Evolutionary conservation across 2,888 invertebrate species (phyloP).

Genomic region (Drosophila mettleri): DNA sequence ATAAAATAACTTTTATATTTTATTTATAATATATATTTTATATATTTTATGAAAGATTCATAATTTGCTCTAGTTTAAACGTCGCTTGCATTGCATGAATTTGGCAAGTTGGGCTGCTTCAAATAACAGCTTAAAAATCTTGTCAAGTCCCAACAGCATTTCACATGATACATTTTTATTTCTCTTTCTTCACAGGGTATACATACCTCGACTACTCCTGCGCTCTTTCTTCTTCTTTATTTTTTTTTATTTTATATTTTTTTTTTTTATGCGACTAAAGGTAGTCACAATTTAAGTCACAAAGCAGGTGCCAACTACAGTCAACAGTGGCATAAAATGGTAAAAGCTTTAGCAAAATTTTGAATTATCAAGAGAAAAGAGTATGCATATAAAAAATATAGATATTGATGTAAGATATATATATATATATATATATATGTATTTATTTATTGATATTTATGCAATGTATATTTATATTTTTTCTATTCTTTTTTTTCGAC

Average conservation of each 20-base stretch:
- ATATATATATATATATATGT: not conserved
- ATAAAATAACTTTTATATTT: too few relatives aligned
- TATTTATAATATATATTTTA: too few relatives aligned
- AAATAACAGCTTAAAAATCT: not conserved
- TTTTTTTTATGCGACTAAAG: constrained; percentile 2
- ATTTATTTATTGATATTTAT: too few relatives aligned
- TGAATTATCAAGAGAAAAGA: too few relatives aligned
- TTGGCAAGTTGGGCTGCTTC: too few relatives aligned
- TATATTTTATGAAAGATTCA: too few relatives aligned
- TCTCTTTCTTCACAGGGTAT: not conserved
- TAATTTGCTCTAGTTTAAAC: too few relatives aligned
- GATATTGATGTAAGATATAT: not conserved
- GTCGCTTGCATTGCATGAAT: too few relatives aligned
- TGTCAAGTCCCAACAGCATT: not conserved
- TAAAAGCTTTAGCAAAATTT: not conserved
- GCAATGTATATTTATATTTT: too few relatives aligned
- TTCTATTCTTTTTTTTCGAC: too few relatives aligned
- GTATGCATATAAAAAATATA: not conserved
- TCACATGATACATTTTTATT: too few relatives aligned
- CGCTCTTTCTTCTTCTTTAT: not conserved
- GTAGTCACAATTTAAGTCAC: constrained; percentile 27
- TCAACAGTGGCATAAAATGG: constrained; percentile 7
- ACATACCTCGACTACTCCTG: not conserved
- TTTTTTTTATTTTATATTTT: not conserved
- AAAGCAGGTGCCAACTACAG: constrained; percentile 50